phyloP scores from a whole-genome alignment of 2,888 invertebrate genomes.

The Philereme transversata region DNA sequence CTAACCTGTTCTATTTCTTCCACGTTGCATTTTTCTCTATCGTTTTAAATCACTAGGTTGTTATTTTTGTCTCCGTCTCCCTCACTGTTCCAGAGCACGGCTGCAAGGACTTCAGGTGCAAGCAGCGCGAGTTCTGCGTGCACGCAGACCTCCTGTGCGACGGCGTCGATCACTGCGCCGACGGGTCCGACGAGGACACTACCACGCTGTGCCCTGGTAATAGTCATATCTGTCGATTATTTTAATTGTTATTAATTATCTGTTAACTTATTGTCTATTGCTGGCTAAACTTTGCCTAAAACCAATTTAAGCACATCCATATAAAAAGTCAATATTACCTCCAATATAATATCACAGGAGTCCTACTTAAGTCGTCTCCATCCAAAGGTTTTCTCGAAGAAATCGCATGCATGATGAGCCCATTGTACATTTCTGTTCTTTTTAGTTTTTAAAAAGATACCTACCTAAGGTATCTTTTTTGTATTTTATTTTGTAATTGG shows the following conservation, averaged over 20 bases:
- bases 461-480: too few species aligned
- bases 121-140: conserved; percentile 95
- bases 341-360: too few species aligned
- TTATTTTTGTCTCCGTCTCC: conserved; percentile 43
- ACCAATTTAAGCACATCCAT: too few species aligned
- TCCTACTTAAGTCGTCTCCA: too few species aligned
- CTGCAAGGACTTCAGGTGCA: conserved; percentile 95
- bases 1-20: not conserved
- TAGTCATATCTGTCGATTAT: not conserved
- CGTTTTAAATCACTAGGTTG: conserved; percentile 36
- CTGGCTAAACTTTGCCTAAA: too few species aligned
- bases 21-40: not conserved
- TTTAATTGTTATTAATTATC: not conserved
- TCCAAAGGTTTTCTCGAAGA: too few species aligned
- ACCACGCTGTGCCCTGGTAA: conserved; percentile 93
- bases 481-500: too few species aligned
- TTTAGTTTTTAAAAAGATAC: too few species aligned
- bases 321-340: too few species aligned
- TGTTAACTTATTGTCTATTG: too few species aligned
- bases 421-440: too few species aligned
- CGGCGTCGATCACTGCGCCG: conserved; percentile 96
- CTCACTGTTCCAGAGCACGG: conserved; percentile 88
- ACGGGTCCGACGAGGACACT: conserved; percentile 95
- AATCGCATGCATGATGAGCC: too few species aligned
- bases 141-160: conserved; percentile 96